Evolutionary conservation across 2,113 vertebrate species (phyloP), one percentile per base, ranked within the genome.

Genomic region (Melanotaenia duboulayi): DNA sequence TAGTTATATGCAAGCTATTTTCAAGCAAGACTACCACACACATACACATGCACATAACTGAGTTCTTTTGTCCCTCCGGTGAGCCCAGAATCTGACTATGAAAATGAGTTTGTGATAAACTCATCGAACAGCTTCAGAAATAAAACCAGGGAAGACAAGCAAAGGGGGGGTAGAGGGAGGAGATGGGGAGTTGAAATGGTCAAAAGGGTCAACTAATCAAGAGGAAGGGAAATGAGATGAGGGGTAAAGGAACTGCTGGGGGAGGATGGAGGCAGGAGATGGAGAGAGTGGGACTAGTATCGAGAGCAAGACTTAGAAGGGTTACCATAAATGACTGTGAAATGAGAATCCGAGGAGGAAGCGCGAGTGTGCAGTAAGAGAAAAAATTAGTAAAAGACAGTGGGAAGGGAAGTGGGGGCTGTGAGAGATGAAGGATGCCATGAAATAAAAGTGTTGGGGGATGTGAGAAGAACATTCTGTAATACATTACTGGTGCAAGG

Each of bases 311-410:
- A 80, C 81, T 87, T 80, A 85, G 85, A 84, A 73, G 87, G 83
- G 87, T 87, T 85, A 82, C 89, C 82, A 81, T 87, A 91, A 91
- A 91, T 91, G 85, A 90, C 82, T 92, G 91, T 92, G 91, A 92
- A 92, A 92, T 91, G 84, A 91, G 87, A 90, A 91, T 86, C 86
- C 32, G 44, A 89, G 67, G 55, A 88, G 68, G 79, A 81, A 64
- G 84, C 7, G 44, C 19, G 39, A 83, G 76, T 49, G 75, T 78
- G 79, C 73, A 80, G 66, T 28, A 75, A 70, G 55, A 71, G 72
- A 52, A 23, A 63, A 80, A 82, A 71, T 35, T 44, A 74, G 69
- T 46, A 76, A 63, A 83, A 87, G 76, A 81, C 72, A 82, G 74
- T 66, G 63, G 82, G 65, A 77, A 50, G 35, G 77, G 67, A 78